A percentile compares a stretch with the other conserved stretches of the same genome.
Conservation (phyloP, 2,888 invertebrate genomes). For the Dryococelus australis region DNA sequence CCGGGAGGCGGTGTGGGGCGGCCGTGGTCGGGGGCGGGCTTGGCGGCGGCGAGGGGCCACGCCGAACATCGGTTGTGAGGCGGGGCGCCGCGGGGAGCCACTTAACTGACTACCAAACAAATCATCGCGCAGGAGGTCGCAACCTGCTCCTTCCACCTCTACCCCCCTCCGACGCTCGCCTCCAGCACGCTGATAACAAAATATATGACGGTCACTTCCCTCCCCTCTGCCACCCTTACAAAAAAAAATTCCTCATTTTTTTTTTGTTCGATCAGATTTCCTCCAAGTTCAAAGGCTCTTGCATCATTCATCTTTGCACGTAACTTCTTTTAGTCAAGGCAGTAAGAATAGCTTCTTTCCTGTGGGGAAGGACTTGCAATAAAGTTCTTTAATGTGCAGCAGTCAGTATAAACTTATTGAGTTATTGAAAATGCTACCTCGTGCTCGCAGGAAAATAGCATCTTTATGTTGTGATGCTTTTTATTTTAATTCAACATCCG, state of each 20-base stretch:
- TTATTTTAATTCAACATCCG: neutral
- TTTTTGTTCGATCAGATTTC: neutral
- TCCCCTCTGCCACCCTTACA: neutral
- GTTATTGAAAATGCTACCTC: neutral
- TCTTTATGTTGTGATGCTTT: neutral
- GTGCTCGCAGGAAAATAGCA: neutral
- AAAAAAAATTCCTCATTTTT: neutral
- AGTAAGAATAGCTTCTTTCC: neutral
- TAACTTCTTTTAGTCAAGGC: neutral
- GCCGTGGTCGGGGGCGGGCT: neutral
- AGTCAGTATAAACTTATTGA: constrained; percentile 9
- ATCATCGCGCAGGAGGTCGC: constrained; percentile 35
- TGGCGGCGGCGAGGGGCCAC: constrained; percentile 4
- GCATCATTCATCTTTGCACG: too few species aligned
- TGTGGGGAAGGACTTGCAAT: neutral
- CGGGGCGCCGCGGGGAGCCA: constrained; percentile 37
- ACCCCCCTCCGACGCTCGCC: neutral
- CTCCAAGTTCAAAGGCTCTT: too few species aligned
- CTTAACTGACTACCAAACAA: constrained; percentile 39
- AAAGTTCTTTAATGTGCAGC: neutral
- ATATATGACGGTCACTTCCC: constrained; percentile 21
- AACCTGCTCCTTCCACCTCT: constrained; percentile 20
- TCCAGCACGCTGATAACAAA: constrained; percentile 21
- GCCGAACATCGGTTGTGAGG: constrained; percentile 23
- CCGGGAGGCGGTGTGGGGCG: constrained; percentile 34